These are phyloP conservation scores for Paracanthobrama guichenoti DNA, from an alignment of 2,113 vertebrate species.

Conservation along the genomic window DNA sequence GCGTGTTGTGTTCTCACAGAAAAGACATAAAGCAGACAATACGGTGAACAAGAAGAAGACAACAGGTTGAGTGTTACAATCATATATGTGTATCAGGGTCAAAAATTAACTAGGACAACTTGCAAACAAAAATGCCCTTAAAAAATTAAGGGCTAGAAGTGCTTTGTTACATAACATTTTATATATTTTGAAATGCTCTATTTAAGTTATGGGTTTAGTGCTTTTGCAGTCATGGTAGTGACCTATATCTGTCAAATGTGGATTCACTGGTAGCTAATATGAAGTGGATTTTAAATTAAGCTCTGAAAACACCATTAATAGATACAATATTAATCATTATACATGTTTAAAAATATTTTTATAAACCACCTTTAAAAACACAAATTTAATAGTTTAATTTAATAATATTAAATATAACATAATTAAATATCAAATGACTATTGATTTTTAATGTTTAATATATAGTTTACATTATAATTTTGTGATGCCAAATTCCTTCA, in stretches of 20 bases:
- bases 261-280: background rate
- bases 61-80: constrained; percentile 79
- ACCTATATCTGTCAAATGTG: constrained; percentile 5
- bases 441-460: background rate
- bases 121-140: background rate
- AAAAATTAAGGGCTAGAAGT: background rate
- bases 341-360: background rate
- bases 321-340: background rate
- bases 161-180: background rate
- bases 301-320: background rate
- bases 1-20: constrained; percentile 73
- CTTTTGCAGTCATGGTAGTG: background rate
- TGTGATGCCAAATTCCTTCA: background rate
- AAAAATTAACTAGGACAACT: background rate
- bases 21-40: constrained; percentile 97
- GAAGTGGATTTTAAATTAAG: background rate
- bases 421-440: background rate
- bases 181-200: background rate
- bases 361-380: background rate
- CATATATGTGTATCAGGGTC: constrained; percentile 6
- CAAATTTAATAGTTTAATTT: background rate
- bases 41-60: constrained; percentile 98
- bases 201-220: background rate
- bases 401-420: background rate
- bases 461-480: background rate